Evolutionary conservation across 2,888 invertebrate species (phyloP).

Genomic region (Tetrapedia diversipes): DNA sequence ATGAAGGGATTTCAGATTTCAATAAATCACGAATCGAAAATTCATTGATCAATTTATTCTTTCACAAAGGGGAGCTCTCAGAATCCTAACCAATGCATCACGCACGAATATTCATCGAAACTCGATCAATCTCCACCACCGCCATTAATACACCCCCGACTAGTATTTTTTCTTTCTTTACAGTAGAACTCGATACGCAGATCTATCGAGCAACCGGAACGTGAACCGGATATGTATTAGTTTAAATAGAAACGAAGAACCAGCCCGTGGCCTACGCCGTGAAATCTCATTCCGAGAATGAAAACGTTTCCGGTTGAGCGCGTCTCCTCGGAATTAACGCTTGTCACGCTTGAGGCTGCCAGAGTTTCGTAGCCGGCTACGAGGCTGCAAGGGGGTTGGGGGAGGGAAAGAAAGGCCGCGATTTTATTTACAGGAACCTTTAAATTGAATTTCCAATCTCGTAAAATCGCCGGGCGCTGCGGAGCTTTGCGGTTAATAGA

Average conservation of each 20-base stretch:
- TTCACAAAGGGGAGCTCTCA: too few species aligned
- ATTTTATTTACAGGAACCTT: constrained; percentile 31
- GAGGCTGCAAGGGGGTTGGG: too few species aligned
- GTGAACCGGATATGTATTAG: background rate
- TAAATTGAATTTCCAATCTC: constrained; percentile 45
- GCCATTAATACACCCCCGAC: background rate
- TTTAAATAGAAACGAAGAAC: background rate
- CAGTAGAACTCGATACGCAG: background rate
- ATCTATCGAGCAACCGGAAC: background rate
- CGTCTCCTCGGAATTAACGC: constrained; percentile 3
- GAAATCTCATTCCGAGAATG: background rate
- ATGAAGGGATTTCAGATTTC: background rate
- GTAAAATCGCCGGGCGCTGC: background rate
- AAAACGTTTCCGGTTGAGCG: background rate
- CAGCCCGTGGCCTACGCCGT: background rate
- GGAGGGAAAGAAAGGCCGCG: background rate
- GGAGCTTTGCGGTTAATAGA: constrained; percentile 21
- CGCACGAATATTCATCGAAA: background rate
- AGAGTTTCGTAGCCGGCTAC: background rate
- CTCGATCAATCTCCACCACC: background rate
- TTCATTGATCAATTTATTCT: too few species aligned
- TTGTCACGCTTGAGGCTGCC: background rate
- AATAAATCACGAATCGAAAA: too few species aligned
- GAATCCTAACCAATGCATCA: background rate
- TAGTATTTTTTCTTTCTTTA: constrained; percentile 1